Evolutionary conservation across 2,888 invertebrate genomes (phyloP), one percentile per base, ranked within the genome.

Genomic region (Dryomyza anilis): DNA sequence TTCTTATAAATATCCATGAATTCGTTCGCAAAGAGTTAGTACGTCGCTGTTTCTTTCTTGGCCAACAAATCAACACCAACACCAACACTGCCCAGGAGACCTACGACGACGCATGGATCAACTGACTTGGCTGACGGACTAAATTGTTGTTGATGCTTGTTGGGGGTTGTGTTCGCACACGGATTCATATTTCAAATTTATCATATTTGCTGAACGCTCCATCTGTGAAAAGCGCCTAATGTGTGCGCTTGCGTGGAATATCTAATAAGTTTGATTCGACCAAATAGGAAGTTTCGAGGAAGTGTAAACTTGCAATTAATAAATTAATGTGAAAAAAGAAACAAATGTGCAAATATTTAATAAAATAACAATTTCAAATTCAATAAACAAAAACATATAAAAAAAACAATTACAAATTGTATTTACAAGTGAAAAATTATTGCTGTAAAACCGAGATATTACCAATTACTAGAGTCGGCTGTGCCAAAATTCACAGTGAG

Each of bases 1-100:
- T 75, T 72, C 72, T 76, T 81, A 81, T 81, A 81, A 81, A 76
- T 81, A 82, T 74, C 78, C 69, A 72, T 74, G 76, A 77, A 74
- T 71, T 72, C 74, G 72, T 73, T 71, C 72, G 71, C 67, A 71
- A 66, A 72, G 71, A 75, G 78, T 80, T 78, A 79, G 79, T 79
- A 74, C 67, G 74, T 71, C 74, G 72, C 70, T 73, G 73, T 43
- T 43, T 61, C 61, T 61, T 53, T 61, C 53, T 43, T 43, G 52
- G 61, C 43, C 52, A 61, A 53, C 52, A 27, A n/a, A 53, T 45
- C 43, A 43, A 53, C n/a, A 50, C 3, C 6, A 48, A 10, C 8
- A 21, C 12, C 12, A 33, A 30, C 27, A 29, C 16, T 21, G 14
- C 25, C 19, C 43, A 43, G 16, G 6, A 43, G 19, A 43, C 36